Base-by-base conservation (phyloP, 2,113 vertebrate species). In the Camelus bactrianus region DNA sequence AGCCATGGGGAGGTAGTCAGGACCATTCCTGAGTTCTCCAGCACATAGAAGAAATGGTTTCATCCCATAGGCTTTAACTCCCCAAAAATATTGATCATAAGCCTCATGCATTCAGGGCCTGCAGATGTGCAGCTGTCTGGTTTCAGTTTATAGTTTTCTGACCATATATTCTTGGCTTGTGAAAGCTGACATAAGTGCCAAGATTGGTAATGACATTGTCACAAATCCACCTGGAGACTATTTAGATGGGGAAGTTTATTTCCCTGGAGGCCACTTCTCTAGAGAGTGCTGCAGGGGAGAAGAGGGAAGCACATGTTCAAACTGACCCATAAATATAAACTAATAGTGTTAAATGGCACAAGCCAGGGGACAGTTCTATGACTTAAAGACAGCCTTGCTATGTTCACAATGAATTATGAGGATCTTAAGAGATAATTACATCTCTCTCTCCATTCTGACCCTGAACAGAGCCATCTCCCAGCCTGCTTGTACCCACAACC, bases 271-370 rank as follows among this genome's bases (percentile, higher is more conserved):
- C n/a, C 52, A 6, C 48, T 54, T 90, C 82, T 79, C 56, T 67
- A 75, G 60, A 52, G 32, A 75, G 56, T 28, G 35, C 42, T 17
- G 6, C 65, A 16, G 13, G 46, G 19, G 19, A 30, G 52, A n/a
- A 54, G 52, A 94, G 30, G 62, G 80, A 91, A 91, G 85, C 67
- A 46, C 62, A n/a, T n/a, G 15, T 48, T 80, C 64, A 91, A 83
- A 79, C 3, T 91, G 79, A 69, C 13, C 60, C 60, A 20, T 62
- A 76, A 92, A 50, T 46, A 35, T 20, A 76, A 56, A 26, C 60
- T 89, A 69, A 84, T 46, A 17, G 42, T 76, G 46, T 65, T 62
- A 48, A 80, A 42, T 38, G 77, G 24, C 48, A 94, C 14, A 35
- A 90, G 62, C 58, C 46, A 60, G 38, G 75, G 13, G 35, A 60